Conservation (phyloP, 2,888 invertebrate genomes). For the Lampropteryx suffumata region DNA sequence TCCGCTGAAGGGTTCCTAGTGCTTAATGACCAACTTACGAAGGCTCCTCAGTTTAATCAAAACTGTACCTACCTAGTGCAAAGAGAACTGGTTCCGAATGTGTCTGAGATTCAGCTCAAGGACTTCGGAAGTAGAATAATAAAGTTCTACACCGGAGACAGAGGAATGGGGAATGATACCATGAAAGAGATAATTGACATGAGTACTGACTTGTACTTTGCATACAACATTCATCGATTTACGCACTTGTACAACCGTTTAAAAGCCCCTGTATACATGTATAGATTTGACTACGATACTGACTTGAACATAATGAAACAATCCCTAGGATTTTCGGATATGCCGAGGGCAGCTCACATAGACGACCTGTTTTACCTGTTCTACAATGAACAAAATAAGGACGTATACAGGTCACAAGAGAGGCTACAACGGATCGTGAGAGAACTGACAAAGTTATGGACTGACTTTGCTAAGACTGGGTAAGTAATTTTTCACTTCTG, state of each 20-base stretch:
- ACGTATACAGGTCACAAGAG: slow-evolving; percentile 45
- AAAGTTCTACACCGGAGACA: slow-evolving; percentile 49
- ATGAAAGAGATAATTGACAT: slow-evolving; percentile 42
- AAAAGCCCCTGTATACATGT: slow-evolving; percentile 50
- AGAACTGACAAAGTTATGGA: slow-evolving; percentile 68
- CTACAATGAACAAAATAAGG: slow-evolving; percentile 54
- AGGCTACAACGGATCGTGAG: slow-evolving; percentile 53
- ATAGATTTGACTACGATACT: slow-evolving; percentile 56
- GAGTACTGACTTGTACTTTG: slow-evolving; percentile 51
- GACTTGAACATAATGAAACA: slow-evolving; percentile 57
- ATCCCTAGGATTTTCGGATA: slow-evolving; percentile 33
- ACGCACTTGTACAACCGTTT: slow-evolving; percentile 43
- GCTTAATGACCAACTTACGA: slow-evolving; percentile 41
- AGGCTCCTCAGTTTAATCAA: slow-evolving; percentile 42
- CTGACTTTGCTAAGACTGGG: slow-evolving; percentile 69
- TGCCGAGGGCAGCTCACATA: slow-evolving; percentile 68
- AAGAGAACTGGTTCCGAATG: slow-evolving; percentile 45
- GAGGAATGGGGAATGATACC: slow-evolving; percentile 42
- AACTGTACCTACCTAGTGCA: slow-evolving; percentile 52
- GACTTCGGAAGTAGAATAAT: slow-evolving; percentile 54
- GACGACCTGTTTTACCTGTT: slow-evolving; percentile 78
- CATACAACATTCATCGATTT: slow-evolving; percentile 55
- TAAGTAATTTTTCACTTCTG: too few species aligned
- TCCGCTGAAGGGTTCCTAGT: slow-evolving; percentile 55
- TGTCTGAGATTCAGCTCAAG: slow-evolving; percentile 40